phyloP scores from a whole-genome alignment of 2,797 vertebrate genomes.

The Rousettus madagascariensis region DNA sequence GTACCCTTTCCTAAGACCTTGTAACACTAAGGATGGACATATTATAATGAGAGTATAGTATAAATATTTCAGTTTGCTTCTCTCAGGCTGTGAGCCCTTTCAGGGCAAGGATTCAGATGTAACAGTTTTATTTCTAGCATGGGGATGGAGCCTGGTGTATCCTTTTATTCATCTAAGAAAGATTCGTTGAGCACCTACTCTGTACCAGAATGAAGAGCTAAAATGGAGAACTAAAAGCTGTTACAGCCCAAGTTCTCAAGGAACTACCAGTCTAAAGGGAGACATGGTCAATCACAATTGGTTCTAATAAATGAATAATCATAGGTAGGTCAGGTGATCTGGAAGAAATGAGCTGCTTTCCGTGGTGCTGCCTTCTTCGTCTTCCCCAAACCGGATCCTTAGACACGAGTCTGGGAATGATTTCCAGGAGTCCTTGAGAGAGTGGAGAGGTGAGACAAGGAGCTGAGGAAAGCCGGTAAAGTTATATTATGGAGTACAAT shows the following conservation, averaged over 20 bases:
- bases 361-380: background rate
- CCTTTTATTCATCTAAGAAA: background rate
- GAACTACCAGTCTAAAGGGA: background rate
- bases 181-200: background rate
- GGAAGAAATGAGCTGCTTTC: background rate
- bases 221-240: background rate
- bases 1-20: background rate
- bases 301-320: background rate
- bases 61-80: background rate
- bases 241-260: background rate
- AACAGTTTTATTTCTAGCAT: background rate
- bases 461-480: background rate
- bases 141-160: background rate
- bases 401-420: background rate
- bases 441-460: background rate
- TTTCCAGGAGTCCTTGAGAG: background rate
- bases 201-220: background rate
- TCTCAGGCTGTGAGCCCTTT: background rate
- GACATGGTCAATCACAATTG: background rate
- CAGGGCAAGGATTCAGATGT: background rate
- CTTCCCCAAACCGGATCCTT: background rate
- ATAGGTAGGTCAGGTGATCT: background rate
- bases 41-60: background rate
- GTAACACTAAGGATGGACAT: background rate
- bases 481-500: background rate